These are phyloP conservation scores for Acinonyx jubatus DNA, from an alignment of 2,113 vertebrate genomes.

Conservation along the genomic window DNA sequence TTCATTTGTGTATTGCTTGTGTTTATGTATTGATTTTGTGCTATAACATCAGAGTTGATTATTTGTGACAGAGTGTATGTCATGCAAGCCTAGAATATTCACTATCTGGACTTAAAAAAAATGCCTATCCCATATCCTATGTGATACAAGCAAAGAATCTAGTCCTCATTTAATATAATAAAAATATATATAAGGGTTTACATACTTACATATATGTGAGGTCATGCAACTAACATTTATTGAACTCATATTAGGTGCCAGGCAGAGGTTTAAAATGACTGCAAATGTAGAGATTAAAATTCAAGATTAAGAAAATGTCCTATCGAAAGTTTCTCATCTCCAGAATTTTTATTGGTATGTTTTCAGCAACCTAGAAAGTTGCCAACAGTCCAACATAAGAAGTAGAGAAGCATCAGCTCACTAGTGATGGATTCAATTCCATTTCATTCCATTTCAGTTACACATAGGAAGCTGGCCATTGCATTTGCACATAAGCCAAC, in stretches of 20 bases:
- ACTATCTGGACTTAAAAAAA: not conserved
- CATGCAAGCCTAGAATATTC: not conserved
- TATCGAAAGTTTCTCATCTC: constrained; percentile 57
- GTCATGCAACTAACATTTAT: not conserved
- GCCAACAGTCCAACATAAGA: constrained; percentile 5
- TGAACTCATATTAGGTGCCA: constrained; percentile 2
- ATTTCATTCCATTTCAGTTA: constrained; percentile 65
- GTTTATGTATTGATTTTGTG: not conserved
- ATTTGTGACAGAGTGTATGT: not conserved
- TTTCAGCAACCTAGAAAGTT: constrained; percentile 57
- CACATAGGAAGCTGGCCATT: constrained; percentile 45
- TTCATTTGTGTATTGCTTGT: not conserved
- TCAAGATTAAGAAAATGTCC: constrained; percentile 41
- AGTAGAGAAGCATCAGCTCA: constrained; percentile 57
- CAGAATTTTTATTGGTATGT: constrained; percentile 60
- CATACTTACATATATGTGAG: not conserved
- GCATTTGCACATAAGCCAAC: constrained; percentile 50
- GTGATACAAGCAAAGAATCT: not conserved
- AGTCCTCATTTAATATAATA: not conserved
- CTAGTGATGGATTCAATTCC: constrained; percentile 46
- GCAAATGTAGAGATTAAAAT: constrained; percentile 5
- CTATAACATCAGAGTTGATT: not conserved
- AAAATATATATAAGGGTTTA: not conserved
- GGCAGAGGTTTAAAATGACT: not conserved
- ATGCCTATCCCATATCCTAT: not conserved